Base-by-base conservation (phyloP, 2,888 invertebrate genomes). In the Blastobasis adustella region DNA sequence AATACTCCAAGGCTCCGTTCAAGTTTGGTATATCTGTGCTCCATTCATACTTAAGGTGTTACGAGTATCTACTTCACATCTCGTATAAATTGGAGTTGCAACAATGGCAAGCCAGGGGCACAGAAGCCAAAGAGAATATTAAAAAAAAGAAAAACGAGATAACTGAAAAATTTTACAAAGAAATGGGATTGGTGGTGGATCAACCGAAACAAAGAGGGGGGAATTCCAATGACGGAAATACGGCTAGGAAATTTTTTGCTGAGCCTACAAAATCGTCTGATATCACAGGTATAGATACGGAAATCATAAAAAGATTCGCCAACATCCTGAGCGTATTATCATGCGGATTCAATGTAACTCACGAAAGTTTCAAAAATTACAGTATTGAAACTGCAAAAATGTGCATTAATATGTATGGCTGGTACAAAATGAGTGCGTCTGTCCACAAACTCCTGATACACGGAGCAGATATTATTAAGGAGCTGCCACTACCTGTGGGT, bases 61-160 rank as follows among this genome's bases (percentile, higher is more conserved):
- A 67, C 51, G 69, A 74, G 51, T 71, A 61, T 52, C 55, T 66
- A 7, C 48, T 73, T 43, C 63, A 72, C 51, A 52, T 69, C 10
- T 53, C 65, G 8, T 72, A 71, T 54, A 65, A 63, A 60, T 40
- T 71, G 8, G 56, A 58, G 23, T 55, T 67, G 40, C 54, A 62
- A 50, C 59, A 68, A 58, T 72, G 69, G 69, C 70, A 71, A 60
- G 65, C 67, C 38, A 62, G 65, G 5, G 59, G 61, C 10, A 55
- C 40, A 49, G 56, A 59, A 58, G 56, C 55, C 38, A 55, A 64
- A 58, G 53, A 51, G 47, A 55, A 51, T 7, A 43, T 57, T 38
- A 64, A 63, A 52, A 39, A 56, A 49, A 54, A 56, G 49, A 58
- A 58, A 55, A 48, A 54, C 39, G 45, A 58, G 38, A 59, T 60